These are phyloP conservation scores for Mesochorus sp. DNA, from an alignment of 2,888 invertebrate species.

Conservation along the genomic window DNA sequence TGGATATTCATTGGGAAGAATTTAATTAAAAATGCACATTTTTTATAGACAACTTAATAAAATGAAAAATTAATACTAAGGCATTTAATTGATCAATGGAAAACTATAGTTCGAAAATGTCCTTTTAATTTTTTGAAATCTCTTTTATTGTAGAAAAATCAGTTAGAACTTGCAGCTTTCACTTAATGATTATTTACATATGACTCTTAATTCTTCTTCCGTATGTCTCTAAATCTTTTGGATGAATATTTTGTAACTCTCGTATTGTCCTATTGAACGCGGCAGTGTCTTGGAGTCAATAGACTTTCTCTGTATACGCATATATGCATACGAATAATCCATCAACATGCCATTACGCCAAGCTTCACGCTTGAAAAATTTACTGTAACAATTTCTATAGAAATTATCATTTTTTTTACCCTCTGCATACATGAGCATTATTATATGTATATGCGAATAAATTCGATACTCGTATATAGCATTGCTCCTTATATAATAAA, in stretches of 20 bases:
- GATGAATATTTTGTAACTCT: not conserved
- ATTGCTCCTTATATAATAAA: conserved; percentile 43
- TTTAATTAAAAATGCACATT: no score
- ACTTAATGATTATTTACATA: no score
- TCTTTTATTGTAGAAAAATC: no score
- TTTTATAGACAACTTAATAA: no score
- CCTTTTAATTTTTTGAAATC: no score
- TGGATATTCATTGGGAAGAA: no score
- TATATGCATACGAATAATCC: conserved; percentile 34
- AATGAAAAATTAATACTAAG: no score
- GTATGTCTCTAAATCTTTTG: not conserved
- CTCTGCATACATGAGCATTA: not conserved
- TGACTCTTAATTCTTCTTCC: no score
- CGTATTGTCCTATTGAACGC: not conserved
- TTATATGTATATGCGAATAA: not conserved
- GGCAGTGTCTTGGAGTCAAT: not conserved
- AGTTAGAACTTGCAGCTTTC: no score
- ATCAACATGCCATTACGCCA: conserved; percentile 45
- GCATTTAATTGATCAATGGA: no score
- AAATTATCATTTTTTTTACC: conserved; percentile 29
- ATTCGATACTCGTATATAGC: conserved; percentile 19
- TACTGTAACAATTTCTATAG: conserved; percentile 58
- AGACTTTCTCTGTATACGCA: conserved; percentile 44
- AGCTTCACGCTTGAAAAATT: conserved; percentile 49
- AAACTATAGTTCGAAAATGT: no score